Evolutionary conservation across 2,888 invertebrate genomes (phyloP).

Genomic region (Idaea biselata): DNA sequence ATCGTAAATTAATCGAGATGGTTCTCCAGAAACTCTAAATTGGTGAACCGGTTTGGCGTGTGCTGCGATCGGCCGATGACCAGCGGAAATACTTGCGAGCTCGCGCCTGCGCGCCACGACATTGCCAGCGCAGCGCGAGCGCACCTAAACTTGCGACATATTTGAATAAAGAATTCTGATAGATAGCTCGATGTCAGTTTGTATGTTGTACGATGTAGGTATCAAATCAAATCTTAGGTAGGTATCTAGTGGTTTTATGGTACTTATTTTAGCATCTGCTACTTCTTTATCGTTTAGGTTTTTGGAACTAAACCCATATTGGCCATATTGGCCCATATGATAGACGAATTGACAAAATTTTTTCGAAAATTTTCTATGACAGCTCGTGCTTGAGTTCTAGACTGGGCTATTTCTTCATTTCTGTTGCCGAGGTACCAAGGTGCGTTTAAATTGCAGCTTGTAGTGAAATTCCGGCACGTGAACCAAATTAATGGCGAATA

Average conservation of each 20-base stretch:
- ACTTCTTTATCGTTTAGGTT: too few species aligned
- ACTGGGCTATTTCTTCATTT: neutral
- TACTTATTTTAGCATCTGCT: too few species aligned
- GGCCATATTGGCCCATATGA: too few species aligned
- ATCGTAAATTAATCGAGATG: conserved; percentile 66
- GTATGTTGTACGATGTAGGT: neutral
- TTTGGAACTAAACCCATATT: too few species aligned
- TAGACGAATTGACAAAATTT: too few species aligned
- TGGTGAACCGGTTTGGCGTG: conserved; percentile 72
- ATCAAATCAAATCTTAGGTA: neutral
- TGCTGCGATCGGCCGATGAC: conserved; percentile 37
- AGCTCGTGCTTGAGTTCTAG: neutral
- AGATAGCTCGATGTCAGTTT: neutral
- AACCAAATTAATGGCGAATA: conserved; percentile 11
- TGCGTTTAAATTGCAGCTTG: conserved; percentile 7
- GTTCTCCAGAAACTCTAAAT: conserved; percentile 57
- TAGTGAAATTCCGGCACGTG: conserved; percentile 27
- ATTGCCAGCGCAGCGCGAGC: conserved; percentile 39
- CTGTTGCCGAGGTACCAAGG: neutral
- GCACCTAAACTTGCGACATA: conserved; percentile 39
- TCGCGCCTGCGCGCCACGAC: neutral
- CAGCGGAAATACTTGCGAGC: conserved; percentile 45
- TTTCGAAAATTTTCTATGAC: too few species aligned
- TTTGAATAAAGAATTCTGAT: conserved; percentile 41
- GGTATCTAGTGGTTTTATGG: too few species aligned